A percentile compares a stretch with the other conserved stretches of the same genome.
These are phyloP conservation scores for Cheirogaleus major DNA, from an alignment of 2,797 vertebrate genomes.

Conservation along the genomic window DNA sequence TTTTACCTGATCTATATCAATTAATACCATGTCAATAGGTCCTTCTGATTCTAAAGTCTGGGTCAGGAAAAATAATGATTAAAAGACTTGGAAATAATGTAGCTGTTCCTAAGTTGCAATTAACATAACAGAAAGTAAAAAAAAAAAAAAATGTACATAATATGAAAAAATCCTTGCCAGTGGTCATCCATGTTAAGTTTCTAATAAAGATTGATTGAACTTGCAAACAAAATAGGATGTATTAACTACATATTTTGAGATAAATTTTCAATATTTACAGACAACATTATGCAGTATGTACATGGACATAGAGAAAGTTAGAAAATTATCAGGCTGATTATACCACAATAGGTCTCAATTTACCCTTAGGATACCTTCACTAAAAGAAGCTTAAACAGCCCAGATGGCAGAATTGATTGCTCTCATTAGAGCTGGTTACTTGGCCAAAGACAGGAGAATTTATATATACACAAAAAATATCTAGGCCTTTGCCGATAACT, in stretches of 20 bases:
- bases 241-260: not conserved
- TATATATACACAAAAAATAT: not conserved
- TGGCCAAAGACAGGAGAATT: not conserved
- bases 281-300: not conserved
- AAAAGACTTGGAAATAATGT: not conserved
- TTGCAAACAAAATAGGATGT: not conserved
- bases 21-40: not conserved
- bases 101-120: not conserved
- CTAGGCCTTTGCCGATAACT: not conserved
- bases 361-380: not conserved
- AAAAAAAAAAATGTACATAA: not conserved
- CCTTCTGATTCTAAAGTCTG: not conserved
- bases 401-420: not conserved
- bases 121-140: not conserved
- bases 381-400: not conserved
- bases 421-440: not conserved
- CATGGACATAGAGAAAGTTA: not conserved
- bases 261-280: not conserved
- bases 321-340: not conserved
- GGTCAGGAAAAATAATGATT: not conserved
- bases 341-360: not conserved
- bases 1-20: not conserved
- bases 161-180: not conserved
- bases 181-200: not conserved
- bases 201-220: not conserved